Percentiles rank a stretch among this genome's conserved stretches.
phyloP scores from a whole-genome alignment of 2,888 invertebrate species.

The Leucoma salicis region DNA sequence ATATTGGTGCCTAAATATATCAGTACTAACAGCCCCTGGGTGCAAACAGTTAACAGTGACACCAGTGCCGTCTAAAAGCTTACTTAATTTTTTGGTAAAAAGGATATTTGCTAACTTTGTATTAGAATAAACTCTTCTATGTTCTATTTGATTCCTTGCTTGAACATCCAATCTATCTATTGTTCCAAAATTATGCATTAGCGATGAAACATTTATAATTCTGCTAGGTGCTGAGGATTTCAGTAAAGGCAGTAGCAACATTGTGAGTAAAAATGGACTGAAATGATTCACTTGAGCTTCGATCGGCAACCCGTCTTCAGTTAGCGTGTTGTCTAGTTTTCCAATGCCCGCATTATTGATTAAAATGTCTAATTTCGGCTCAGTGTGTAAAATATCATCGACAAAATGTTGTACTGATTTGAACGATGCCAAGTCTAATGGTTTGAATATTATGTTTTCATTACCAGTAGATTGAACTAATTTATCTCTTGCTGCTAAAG shows the following conservation, averaged over 20 bases:
- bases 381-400: constrained; percentile 85
- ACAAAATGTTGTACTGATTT: constrained; percentile 90
- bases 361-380: constrained; percentile 87
- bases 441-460: constrained; percentile 83
- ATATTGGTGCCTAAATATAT: constrained; percentile 87
- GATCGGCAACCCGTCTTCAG: constrained; percentile 90
- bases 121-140: constrained; percentile 81
- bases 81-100: constrained; percentile 85
- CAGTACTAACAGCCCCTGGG: constrained; percentile 90
- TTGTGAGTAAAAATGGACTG: constrained; percentile 93
- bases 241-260: constrained; percentile 88
- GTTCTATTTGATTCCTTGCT: constrained; percentile 68
- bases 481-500: constrained; percentile 71
- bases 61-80: constrained; percentile 82
- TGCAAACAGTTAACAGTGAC: constrained; percentile 90
- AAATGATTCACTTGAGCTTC: constrained; percentile 95
- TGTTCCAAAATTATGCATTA: constrained; percentile 85
- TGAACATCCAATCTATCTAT: constrained; percentile 86
- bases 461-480: constrained; percentile 85
- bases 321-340: constrained; percentile 82
- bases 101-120: constrained; percentile 90
- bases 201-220: constrained; percentile 89
- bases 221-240: constrained; percentile 87
- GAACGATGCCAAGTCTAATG: constrained; percentile 87
- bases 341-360: constrained; percentile 93